These are phyloP conservation scores for Lithobates sylvaticus DNA, from an alignment of 2,797 vertebrate species.

Conservation along the genomic window DNA sequence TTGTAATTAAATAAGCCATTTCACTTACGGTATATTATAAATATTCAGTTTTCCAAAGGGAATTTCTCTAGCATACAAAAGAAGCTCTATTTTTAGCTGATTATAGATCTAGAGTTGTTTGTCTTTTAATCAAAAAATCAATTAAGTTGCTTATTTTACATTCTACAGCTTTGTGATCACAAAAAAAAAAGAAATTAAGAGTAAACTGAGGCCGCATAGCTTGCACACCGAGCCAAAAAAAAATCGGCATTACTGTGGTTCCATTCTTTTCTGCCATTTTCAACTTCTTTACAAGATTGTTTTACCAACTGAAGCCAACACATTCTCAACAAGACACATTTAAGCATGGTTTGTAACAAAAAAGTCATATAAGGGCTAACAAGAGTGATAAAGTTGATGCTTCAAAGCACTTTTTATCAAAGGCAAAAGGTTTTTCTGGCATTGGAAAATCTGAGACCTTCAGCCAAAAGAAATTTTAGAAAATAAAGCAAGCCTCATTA, in stretches of 20 bases:
- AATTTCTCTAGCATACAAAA: neutral
- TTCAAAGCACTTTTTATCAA: too few species aligned
- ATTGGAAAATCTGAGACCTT: too few species aligned
- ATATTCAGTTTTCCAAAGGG: conserved; percentile 3
- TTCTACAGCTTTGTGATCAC: neutral
- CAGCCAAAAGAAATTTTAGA: too few species aligned
- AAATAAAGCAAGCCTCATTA: too few species aligned
- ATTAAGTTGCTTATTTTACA: conserved; percentile 1
- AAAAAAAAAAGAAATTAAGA: neutral
- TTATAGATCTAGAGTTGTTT: conserved; percentile 16
- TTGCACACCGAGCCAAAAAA: neutral
- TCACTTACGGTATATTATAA: too few species aligned
- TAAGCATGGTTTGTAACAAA: too few species aligned
- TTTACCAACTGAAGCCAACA: too few species aligned
- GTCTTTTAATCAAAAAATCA: neutral
- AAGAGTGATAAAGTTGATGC: too few species aligned
- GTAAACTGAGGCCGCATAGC: neutral
- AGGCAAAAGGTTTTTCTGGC: too few species aligned
- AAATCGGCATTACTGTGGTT: neutral
- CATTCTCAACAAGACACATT: too few species aligned
- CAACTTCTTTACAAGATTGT: too few species aligned
- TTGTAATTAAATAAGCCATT: conserved; percentile 2
- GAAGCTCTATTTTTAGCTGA: conserved; percentile 4
- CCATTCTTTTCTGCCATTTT: neutral
- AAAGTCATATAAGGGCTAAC: too few species aligned